Evolutionary conservation across 2,113 vertebrate genomes (phyloP), one percentile per base, ranked within the genome.

Genomic region (Catharus fuscescens): DNA sequence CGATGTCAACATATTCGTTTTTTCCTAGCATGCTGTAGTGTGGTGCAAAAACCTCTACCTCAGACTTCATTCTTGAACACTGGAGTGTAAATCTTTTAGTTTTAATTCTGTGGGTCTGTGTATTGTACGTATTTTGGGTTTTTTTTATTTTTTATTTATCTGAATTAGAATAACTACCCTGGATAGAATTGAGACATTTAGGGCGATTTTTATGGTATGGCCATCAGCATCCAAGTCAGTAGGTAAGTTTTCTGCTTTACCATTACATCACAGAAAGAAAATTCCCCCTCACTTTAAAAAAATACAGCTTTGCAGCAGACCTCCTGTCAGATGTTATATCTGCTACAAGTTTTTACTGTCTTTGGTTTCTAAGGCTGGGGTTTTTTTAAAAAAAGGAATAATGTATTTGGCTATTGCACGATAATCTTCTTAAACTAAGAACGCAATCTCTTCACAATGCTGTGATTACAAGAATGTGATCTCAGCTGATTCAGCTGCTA

Each of bases 181-280:
- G 66, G 25, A 20, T 60, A 80, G 8, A 62, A 54, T 7, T n/a
- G 44, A 80, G 62, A 53, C 7, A 19, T 65, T 66, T n/a, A 25
- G 14, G 32, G 16, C 13, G 5, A 52, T 67, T 47, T 92, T 90
- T 71, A 50, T 67, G 48, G 12, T 62, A 25, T 32, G 29, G 48
- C 66, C 29, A 12, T 71, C 25, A 44, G 29, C 29, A 6, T 88
- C 48, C 76, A 54, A 54, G 10, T 59, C 34, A 86, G 53, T 86
- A 56, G 48, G 54, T 73, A 53, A 52, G 18, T 91, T 77, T 95
- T 86, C 44, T 80, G 36, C 36, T 83, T n/a, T 92, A 72, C 48
- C 14, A 12, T 82, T 77, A 32, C 9, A 28, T 67, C 45, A 32
- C 1, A 2, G 38, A 38, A 60, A 69, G 54, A 53, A 78, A 53